Percentiles rank a stretch among this genome's conserved stretches.
Conservation (phyloP, 2,888 invertebrate genomes). For the Xiphydria camelus region DNA sequence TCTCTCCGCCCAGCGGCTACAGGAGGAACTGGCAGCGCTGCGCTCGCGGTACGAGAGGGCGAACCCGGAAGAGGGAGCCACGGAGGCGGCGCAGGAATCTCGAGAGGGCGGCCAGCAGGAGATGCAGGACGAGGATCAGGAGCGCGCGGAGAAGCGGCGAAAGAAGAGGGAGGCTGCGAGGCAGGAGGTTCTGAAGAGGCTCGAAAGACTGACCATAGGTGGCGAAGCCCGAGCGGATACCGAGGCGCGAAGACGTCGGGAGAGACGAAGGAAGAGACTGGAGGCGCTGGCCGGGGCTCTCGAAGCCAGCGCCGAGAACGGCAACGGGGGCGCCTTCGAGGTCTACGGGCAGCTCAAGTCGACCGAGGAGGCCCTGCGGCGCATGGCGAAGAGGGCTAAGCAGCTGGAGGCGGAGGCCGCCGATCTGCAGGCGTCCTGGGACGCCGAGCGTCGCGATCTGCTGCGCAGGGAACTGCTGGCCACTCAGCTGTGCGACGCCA, state of each 20-base stretch:
- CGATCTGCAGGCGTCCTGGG: slow-evolving; percentile 55
- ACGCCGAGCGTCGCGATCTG: slow-evolving; percentile 52
- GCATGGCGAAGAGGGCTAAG: slow-evolving; percentile 48
- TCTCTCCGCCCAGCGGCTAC: slow-evolving; percentile 42
- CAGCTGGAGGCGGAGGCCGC: slow-evolving; percentile 52
- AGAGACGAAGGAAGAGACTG: slow-evolving; percentile 46
- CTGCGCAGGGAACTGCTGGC: slow-evolving; percentile 50
- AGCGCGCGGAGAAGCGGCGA: slow-evolving; percentile 40
- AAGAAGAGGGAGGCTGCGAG: slow-evolving; percentile 50
- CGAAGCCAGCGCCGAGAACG: slow-evolving; percentile 48
- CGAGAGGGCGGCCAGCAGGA: not conserved
- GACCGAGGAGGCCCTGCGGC: slow-evolving; percentile 53
- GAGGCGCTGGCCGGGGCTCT: slow-evolving; percentile 48
- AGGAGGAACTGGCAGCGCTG: slow-evolving; percentile 40
- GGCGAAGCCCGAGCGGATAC: slow-evolving; percentile 49
- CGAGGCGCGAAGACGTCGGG: slow-evolving; percentile 41
- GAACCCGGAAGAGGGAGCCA: not conserved
- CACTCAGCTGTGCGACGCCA: slow-evolving; percentile 53
- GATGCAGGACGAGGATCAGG: slow-evolving; percentile 29
- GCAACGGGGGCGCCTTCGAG: slow-evolving; percentile 50
- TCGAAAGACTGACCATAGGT: slow-evolving; percentile 53
- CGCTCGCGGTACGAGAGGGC: slow-evolving; percentile 31
- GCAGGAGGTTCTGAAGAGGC: slow-evolving; percentile 47
- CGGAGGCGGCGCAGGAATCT: not conserved
- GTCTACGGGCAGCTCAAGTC: slow-evolving; percentile 54